Conservation (phyloP, 2,113 vertebrate species). For the Petromus typicus region DNA sequence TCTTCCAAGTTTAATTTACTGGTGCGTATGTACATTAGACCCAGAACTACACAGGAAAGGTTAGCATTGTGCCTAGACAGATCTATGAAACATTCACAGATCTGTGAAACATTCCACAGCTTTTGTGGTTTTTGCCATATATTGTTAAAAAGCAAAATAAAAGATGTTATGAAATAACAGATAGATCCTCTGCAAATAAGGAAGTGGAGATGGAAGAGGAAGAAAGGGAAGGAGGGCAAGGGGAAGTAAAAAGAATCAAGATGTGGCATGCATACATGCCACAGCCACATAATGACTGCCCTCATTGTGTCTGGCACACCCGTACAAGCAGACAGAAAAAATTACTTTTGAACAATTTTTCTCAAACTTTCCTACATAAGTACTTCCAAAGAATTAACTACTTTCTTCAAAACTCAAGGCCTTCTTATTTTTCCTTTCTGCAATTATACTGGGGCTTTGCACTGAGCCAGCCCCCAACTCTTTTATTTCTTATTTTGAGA, state of each 20-base stretch:
- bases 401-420: neutral
- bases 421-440: neutral
- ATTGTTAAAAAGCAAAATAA: neutral
- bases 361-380: slow-evolving; percentile 8
- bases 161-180: neutral
- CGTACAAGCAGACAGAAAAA: neutral
- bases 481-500: neutral
- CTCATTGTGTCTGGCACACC: neutral
- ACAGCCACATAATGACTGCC: neutral
- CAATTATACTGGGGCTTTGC: neutral
- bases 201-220: neutral
- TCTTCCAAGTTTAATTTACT: neutral
- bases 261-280: neutral
- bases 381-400: neutral
- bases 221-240: neutral
- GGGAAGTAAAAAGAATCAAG: neutral
- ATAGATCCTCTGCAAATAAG: neutral
- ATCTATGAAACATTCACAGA: neutral
- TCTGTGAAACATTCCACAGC: neutral
- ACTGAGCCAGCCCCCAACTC: neutral
- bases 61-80: neutral
- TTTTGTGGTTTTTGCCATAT: neutral
- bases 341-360: slow-evolving; percentile 3
- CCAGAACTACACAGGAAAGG: neutral
- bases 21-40: neutral